Base-by-base conservation (phyloP, 23 tunicate species). In the Halocynthia aurantium region DNA sequence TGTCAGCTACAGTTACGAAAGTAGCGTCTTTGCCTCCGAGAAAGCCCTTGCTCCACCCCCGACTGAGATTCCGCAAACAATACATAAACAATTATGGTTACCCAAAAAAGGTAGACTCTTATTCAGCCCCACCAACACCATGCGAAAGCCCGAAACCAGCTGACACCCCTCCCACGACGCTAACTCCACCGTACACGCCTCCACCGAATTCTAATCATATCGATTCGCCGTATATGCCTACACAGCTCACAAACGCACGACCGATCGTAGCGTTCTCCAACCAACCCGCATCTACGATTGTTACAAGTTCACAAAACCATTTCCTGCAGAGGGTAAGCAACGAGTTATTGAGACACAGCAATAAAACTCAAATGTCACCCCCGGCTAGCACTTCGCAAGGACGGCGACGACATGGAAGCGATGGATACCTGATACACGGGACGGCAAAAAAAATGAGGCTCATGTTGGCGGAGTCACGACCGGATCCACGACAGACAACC, bases 231-330 rank as follows among this genome's bases (percentile, higher is more conserved):
- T 72, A 78, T 15, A 75, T 79, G 10, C 71, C 61, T 12, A 78
- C 88, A 10, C 88, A 84, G 53, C 73, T 84, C 8, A 89, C 88
- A 17, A 89, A 80, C 73, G 82, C 88, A 49, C 81, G 74, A 52
- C 96, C 96, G 22, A 84, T 61, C 31, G 73, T 80, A 9, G 77
- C 96, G 18, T 80, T 89, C 78, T 78, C 88, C 10, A 80, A 81
- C 78, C 87, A 89, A 74, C 51, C 72, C 62, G 81, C 85, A 18
- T 10, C 70, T 22, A 89, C 96, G 1, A 73, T 77, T 5, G 85
- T 89, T 19, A 84, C 96, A 20, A 80, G 82, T 5, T 84, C 88
- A 7, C 85, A 84, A 50, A 60, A 81, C 55, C 61, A 51, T 57
- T 87, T 85, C 10, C 49, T 51, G 21, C 70, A 53, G 15, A n/a